A percentile compares a stretch with the other conserved stretches of the same genome.
Evolutionary conservation across 2,113 vertebrate genomes (phyloP).

Genomic region (Speoplatyrhinus poulsoni): DNA sequence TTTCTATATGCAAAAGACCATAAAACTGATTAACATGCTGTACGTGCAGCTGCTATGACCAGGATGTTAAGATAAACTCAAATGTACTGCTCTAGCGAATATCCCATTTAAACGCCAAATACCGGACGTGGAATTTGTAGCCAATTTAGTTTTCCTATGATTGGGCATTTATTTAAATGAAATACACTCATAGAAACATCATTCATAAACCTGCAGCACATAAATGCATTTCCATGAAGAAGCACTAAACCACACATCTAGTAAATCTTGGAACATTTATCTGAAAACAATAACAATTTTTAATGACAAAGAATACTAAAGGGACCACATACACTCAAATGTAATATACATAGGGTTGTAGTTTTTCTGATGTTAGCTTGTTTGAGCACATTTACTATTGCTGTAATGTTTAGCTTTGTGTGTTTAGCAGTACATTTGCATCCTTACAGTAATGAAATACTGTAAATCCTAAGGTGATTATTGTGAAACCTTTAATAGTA

Average conservation of each 20-base stretch:
- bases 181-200: constrained; percentile 48
- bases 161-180: constrained; percentile 54
- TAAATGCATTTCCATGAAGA: constrained; percentile 35
- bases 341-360: too few relatives aligned
- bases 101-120: constrained; percentile 3
- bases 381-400: too few relatives aligned
- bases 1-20: too few relatives aligned
- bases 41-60: constrained; percentile 50
- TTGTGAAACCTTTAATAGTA: too few relatives aligned
- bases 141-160: constrained; percentile 32
- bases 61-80: constrained; percentile 64
- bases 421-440: too few relatives aligned
- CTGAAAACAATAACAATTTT: constrained; percentile 33
- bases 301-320: too few relatives aligned
- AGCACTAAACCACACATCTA: constrained; percentile 41
- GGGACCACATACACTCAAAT: too few relatives aligned
- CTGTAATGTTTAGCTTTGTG: too few relatives aligned
- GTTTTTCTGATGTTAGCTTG: too few relatives aligned
- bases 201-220: constrained; percentile 47
- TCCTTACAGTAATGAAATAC: too few relatives aligned
- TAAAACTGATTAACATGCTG: not conserved
- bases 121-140: constrained; percentile 56
- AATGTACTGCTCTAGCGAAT: constrained; percentile 63
- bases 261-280: constrained; percentile 39
- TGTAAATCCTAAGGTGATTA: too few relatives aligned